Evolutionary conservation across 2,797 vertebrate species (phyloP), one percentile per base, ranked within the genome.

Genomic region (Neosalanx taihuensis): DNA sequence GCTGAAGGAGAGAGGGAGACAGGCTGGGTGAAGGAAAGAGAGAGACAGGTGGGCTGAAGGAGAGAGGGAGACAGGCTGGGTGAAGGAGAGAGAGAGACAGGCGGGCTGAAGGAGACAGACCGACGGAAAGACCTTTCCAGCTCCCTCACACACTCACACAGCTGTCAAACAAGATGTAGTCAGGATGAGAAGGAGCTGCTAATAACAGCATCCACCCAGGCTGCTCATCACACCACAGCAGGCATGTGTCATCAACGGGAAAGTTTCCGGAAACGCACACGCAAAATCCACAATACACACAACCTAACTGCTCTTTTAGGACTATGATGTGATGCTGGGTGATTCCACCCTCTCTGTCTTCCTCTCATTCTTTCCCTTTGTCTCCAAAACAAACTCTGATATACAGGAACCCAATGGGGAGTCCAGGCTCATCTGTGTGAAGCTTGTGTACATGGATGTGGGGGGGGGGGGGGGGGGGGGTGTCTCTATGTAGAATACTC

Each of bases 181-280:
- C 46, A 67, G 65, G 65, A 67, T 67, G 65, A 26, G 46, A 46
- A 46, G 65, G 65, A 56, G 31, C 65, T 46, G 6, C 65, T 30
- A 53, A 67, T 67, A 30, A 56, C 65, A 67, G 49, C 46, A 31
- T 30, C 29, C 1, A 29, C 41, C 64, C 46, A 1, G 49, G 41
- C 9, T 51, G 20, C 13, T 20, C 26, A 41, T 66, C 41, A 7
- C 64, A 51, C 64, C 35, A n/a, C 35, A 64, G 4, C 2, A 17
- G 1, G 15, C 18, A 56, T 56, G 35, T 64, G 62, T 64, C 33
- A 20, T n/a, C 33, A n/a, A 18, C 62, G 31, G 31, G 20, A 60
- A 26, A 33, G 41, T 41, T 12, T 41, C 41, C 7, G 41, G 41
- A 20, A 37, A 64, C n/a, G 6, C 31, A 49, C 64, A 29, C 20